These are phyloP conservation scores for Cataglyphis hispanica DNA, from an alignment of 1,140 invertebrate species.

Conservation along the genomic window DNA sequence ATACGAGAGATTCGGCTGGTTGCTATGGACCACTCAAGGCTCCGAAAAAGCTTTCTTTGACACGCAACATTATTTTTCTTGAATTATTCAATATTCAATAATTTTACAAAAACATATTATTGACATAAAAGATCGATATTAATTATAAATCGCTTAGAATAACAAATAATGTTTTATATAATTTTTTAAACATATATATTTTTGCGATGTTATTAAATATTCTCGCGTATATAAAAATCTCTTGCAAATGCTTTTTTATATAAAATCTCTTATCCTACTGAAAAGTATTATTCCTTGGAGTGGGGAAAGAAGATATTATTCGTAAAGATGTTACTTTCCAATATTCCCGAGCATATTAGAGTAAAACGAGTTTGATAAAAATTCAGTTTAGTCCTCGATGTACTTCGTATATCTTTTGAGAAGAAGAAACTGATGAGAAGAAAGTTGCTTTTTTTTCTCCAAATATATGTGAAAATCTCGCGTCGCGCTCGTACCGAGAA, in stretches of 20 bases:
- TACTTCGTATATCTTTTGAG: slow-evolving; percentile 9
- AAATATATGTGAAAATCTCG: slow-evolving; percentile 15
- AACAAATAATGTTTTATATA: background rate
- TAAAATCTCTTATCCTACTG: background rate
- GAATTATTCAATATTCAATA: background rate
- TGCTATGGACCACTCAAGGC: background rate
- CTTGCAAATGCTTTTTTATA: background rate
- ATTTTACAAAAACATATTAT: background rate
- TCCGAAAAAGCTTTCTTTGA: background rate
- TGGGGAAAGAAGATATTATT: slow-evolving; percentile 36
- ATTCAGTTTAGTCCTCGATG: slow-evolving; percentile 41
- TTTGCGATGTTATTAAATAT: background rate
- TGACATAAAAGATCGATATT: background rate
- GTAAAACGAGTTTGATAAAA: slow-evolving; percentile 51
- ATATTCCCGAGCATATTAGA: slow-evolving; percentile 32
- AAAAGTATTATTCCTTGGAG: background rate
- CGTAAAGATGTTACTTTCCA: slow-evolving; percentile 49
- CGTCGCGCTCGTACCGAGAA: slow-evolving; percentile 12
- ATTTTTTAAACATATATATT: background rate
- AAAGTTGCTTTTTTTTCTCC: background rate
- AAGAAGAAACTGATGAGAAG: too few relatives aligned
- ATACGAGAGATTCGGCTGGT: slow-evolving; percentile 11
- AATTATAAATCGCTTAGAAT: background rate
- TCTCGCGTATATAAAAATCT: background rate
- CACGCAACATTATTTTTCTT: background rate